Percentiles rank a stretch among this genome's conserved stretches.
phyloP scores from a whole-genome alignment of 30 jellyfish, hydroid and myxozoan genomes.

The Sanderia malayensis region DNA sequence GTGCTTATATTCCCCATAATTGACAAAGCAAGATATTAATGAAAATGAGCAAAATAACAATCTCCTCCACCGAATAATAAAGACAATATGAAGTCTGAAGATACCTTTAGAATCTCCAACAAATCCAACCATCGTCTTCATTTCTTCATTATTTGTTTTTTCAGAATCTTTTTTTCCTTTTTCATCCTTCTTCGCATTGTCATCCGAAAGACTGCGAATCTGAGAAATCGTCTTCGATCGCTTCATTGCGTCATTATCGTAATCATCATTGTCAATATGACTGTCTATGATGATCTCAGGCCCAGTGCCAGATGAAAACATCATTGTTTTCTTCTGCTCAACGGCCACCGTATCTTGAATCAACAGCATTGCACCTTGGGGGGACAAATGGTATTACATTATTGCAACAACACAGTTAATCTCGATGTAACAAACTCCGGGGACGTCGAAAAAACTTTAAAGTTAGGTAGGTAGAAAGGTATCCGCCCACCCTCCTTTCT shows the following conservation, averaged over 20 bases:
- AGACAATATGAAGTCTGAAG: neutral
- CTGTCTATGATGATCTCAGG: conserved; percentile 13
- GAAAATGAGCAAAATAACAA: too few relatives aligned
- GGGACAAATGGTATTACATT: neutral
- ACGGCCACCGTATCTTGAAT: conserved; percentile 89
- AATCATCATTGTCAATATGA: neutral
- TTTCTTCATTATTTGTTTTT: neutral
- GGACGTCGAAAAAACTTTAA: too few relatives aligned
- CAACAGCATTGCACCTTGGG: conserved; percentile 79
- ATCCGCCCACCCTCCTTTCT: too few relatives aligned
- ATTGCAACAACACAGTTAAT: too few relatives aligned
- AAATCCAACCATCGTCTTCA: conserved; percentile 33
- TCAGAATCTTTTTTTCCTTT: neutral
- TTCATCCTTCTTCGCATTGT: neutral
- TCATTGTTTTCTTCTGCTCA: conserved; percentile 26
- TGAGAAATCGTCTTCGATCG: conserved; percentile 13
- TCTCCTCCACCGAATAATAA: too few relatives aligned
- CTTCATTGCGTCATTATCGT: conserved; percentile 3
- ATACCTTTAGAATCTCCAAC: conserved; percentile 54
- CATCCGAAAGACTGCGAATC: conserved; percentile 6
- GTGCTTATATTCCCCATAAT: too few relatives aligned
- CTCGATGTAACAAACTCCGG: too few relatives aligned
- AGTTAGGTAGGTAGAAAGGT: too few relatives aligned
- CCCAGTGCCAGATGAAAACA: conserved; percentile 3
- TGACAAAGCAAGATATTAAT: too few relatives aligned